Base-by-base conservation (phyloP, 2,113 vertebrate species). In the Scartelaos histophorus region DNA sequence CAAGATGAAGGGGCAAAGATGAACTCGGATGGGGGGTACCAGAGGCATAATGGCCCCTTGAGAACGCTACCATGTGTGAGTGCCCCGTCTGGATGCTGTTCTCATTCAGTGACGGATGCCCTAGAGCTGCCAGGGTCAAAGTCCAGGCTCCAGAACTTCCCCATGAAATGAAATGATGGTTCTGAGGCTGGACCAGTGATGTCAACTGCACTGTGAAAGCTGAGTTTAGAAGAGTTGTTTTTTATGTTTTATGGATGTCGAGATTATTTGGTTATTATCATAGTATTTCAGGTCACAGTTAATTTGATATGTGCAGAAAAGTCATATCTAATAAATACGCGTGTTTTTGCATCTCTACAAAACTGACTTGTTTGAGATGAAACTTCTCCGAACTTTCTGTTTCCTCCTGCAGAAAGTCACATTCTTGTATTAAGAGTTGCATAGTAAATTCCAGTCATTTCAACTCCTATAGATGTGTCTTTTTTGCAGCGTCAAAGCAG, bases 61-160 rank as follows among this genome's bases (percentile, higher is more conserved):
- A 89, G 89, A 93, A 86, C 82, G 85, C 71, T 91, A 80, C 92
- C 89, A 90, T 92, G 87, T 93, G 91, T 88, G 82, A 77, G 12
- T 66, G 73, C 74, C 86, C 76, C 76, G 85, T 87, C 86, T 87
- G 82, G 85, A 71, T 82, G 80, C 80, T 54, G 77, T 84, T n/a
- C 80, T 83, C 76, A 75, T 62, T 77, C 76, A 62, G 84, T 86
- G 88, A 90, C 88, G 87, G 85, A 82, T 91, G 88, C 88, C 89
- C 84, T 73, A 29, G 5, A 80, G 83, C 71, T 79, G 76, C 75
- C 69, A 64, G 70, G 87, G 78, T 73, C 76, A 78, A 12, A 66
- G 75, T 81, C 56, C 58, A 70, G 64, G 24, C 64, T 74, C 70
- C 61, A 81, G 82, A 75, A 68, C 78, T 69, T 69, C 77, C 81